Evolutionary conservation across 2,113 vertebrate genomes (phyloP).

Genomic region (Ifrita kowaldi): DNA sequence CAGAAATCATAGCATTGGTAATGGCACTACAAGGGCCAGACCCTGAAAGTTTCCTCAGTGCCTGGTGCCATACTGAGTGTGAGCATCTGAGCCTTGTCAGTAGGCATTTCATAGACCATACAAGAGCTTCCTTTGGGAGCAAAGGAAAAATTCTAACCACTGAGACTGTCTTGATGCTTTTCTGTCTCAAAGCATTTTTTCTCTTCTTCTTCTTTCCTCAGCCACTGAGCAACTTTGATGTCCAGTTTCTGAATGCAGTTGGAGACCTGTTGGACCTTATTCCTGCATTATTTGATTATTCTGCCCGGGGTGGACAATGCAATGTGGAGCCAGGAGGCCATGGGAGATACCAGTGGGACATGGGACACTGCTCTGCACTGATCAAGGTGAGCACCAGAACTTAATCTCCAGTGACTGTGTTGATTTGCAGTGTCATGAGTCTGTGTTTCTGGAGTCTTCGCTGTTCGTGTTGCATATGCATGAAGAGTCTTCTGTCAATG

Average conservation of each 20-base stretch:
- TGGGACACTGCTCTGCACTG: conserved; percentile 92
- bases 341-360: conserved; percentile 72
- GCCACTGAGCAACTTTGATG: conserved; percentile 80
- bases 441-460: neutral
- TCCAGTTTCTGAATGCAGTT: conserved; percentile 84
- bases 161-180: neutral
- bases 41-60: neutral
- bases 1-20: neutral
- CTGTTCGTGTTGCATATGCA: neutral
- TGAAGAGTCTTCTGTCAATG: neutral
- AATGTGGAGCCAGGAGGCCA: neutral
- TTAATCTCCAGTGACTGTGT: neutral
- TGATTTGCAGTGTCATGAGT: neutral
- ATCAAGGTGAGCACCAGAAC: conserved; percentile 82
- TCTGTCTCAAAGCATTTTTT: neutral
- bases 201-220: conserved; percentile 36
- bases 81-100: neutral
- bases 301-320: neutral
- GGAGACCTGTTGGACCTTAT: conserved; percentile 91
- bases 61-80: neutral
- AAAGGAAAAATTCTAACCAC: neutral
- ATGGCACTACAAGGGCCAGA: neutral
- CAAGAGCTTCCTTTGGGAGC: neutral
- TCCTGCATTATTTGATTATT: conserved; percentile 73
- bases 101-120: neutral